Base-by-base conservation (phyloP, 1,140 invertebrate species). In the Gryon sp. region DNA sequence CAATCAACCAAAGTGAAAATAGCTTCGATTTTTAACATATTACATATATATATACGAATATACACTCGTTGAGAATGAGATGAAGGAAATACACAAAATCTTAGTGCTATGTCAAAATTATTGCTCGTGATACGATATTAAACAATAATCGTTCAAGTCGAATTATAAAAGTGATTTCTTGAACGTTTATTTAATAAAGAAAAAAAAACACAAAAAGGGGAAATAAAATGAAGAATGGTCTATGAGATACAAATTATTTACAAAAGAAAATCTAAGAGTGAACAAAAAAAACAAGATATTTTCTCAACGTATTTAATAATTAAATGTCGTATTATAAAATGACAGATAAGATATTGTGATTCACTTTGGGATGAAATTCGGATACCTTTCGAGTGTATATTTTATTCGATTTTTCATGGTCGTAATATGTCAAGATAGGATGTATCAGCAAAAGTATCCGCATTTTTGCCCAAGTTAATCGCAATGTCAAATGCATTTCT, bases 261-360 rank as follows among this genome's bases (percentile, higher is more conserved):
- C 66, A 65, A 77, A 36, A 66, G 52, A 62, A 60, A 43, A 52
- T 40, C 9, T 48, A 28, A 69, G 62, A 26, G 53, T 46, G 46
- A 65, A 26, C 19, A 57, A 72, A 22, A 73, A 50, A 82, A 80
- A 83, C 75, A 80, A 88, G 82, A 87, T 88, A 88, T 88, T 88
- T 88, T 87, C 87, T 87, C 87, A 87, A 84, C 79, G 59, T 62
- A 38, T n/a, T n/a, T 88, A 87, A 87, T 70, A 76, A 83, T 75
- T 87, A 88, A 86, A 84, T 82, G 74, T 83, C 68, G 52, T 80
- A 69, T 76, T 53, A 81, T 78, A 74, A 83, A 59, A 50, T 9
- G 19, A 28, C 55, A 79, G 14, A 75, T 60, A 46, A n/a, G n/a
- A n/a, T n/a, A n/a, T n/a, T n/a, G n/a, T n/a, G n/a, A n/a, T n/a